phyloP scores from a whole-genome alignment of 2,888 invertebrate species.

The Drosophila paranaensis region DNA sequence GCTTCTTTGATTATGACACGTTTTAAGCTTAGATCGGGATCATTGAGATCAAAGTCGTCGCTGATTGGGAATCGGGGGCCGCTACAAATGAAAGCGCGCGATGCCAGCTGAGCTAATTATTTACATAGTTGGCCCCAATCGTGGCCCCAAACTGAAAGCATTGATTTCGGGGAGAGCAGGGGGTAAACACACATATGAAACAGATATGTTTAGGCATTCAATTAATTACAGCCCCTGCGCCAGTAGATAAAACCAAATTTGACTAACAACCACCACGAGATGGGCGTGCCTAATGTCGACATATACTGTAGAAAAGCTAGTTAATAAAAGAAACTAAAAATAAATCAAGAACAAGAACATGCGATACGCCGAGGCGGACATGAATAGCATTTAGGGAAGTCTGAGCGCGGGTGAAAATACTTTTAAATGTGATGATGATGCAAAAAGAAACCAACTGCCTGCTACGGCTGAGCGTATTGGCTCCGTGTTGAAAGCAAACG shows the following conservation, averaged over 20 bases:
- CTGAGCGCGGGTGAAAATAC: conserved; percentile 61
- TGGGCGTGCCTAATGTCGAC: conserved; percentile 48
- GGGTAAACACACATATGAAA: conserved; percentile 18
- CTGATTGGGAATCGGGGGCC: conserved; percentile 48
- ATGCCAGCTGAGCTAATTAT: conserved; percentile 15
- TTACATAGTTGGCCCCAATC: conserved; percentile 30
- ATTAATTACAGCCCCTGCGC: conserved; percentile 51
- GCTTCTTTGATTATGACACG: conserved; percentile 41
- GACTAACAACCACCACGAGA: conserved; percentile 61
- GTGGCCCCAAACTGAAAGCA: conserved; percentile 21
- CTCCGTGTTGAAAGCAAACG: conserved; percentile 68
- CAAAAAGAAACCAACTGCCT: conserved; percentile 35
- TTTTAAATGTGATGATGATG: conserved; percentile 71
- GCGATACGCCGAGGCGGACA: conserved; percentile 57
- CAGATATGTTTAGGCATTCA: conserved; percentile 41
- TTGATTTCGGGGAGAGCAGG: conserved; percentile 22
- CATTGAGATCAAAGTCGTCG: conserved; percentile 59
- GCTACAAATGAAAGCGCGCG: conserved; percentile 18
- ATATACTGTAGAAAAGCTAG: conserved; percentile 50
- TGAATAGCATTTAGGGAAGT: conserved; percentile 71
- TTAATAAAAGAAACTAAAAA: conserved; percentile 58
- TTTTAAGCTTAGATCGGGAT: conserved; percentile 34
- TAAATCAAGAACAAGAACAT: conserved; percentile 57
- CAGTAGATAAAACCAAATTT: conserved; percentile 48
- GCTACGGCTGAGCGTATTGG: conserved; percentile 27